Base-by-base conservation (phyloP, 1,140 invertebrate species). In the Choristoneura fumiferana region DNA sequence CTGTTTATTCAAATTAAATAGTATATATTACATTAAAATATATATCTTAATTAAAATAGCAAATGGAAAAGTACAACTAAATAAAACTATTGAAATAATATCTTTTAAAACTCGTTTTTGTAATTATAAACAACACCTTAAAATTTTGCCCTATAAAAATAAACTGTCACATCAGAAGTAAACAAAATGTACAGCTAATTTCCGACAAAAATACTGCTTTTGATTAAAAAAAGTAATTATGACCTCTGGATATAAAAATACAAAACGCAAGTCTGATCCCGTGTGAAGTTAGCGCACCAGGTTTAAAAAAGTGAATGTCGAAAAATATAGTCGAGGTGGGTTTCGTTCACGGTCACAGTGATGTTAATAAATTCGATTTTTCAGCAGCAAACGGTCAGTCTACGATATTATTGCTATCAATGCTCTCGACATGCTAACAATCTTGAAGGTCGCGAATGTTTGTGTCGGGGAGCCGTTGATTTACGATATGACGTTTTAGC, bases 1-100 rank as follows among this genome's bases (percentile, higher is more conserved):
- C 76, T 83, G 76, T 86, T 88, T 88, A 88, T 85, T 88, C 80
- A 88, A 88, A 88, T 88, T 88, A 88, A n/a, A n/a, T n/a, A n/a
- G n/a, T n/a, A n/a, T n/a, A n/a, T n/a, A n/a, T n/a, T n/a, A n/a
- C n/a, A n/a, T 83, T 88, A 87, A 85, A 88, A 87, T 86, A 88
- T 84, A 86, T 86, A 69, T 81, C 81, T 84, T 84, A 86, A 86
- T 86, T 84, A 85, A 86, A 79, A 78, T 88, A 83, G 84, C 81
- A 81, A 84, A 84, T 81, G 73, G 72, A 75, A 87, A 84, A 80
- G 67, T 86, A 86, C 79, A 85, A 79, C 85, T 88, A 88, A 76
- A 83, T 78, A 58, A 76, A 82, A 77, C 77, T 84, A 87, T 78
- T 80, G 75, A 84, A 86, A 76, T 81, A 81, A 84, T 81, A 85